Percentiles rank a stretch among this genome's conserved stretches.
Conservation (phyloP, 2,797 vertebrate genomes). For the Chiloscyllium punctatum region DNA sequence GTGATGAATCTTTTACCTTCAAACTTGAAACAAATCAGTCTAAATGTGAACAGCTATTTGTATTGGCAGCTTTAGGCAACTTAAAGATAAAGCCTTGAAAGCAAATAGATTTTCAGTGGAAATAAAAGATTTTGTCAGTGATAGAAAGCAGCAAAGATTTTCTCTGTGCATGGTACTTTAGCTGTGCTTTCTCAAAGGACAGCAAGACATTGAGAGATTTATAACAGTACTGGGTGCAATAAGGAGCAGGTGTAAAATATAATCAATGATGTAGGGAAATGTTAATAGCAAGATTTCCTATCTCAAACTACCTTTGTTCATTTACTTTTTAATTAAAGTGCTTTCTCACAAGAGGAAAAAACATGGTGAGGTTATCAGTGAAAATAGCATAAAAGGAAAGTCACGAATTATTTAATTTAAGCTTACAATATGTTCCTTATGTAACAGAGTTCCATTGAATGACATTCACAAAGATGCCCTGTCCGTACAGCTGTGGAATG, state of each 20-base stretch:
- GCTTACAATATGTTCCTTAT: not conserved
- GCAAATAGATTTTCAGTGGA: conserved; percentile 31
- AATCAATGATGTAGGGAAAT: conserved; percentile 80
- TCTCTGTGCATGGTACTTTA: conserved; percentile 49
- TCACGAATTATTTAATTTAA: not conserved
- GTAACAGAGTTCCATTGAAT: no score
- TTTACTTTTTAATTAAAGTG: conserved; percentile 39
- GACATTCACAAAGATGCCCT: no score
- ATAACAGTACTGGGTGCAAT: conserved; percentile 66
- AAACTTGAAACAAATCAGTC: conserved; percentile 29
- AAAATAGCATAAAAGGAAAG: not conserved
- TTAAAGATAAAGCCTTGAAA: conserved; percentile 35
- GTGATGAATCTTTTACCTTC: conserved; percentile 33
- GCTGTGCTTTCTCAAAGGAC: conserved; percentile 63
- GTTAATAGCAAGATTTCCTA: conserved; percentile 76
- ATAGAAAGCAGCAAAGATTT: conserved; percentile 7
- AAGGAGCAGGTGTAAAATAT: conserved; percentile 74
- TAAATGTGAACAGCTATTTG: conserved; percentile 32
- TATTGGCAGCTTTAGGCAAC: conserved; percentile 34
- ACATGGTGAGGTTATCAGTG: not conserved
- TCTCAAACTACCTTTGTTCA: conserved; percentile 61
- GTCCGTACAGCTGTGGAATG: no score
- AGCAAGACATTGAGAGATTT: conserved; percentile 71
- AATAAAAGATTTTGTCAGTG: conserved; percentile 30
- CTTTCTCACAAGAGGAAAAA: not conserved